Percentiles rank a stretch among this genome's conserved stretches.
Evolutionary conservation across 2,113 vertebrate species (phyloP).

Genomic region (Lampris incognitus): DNA sequence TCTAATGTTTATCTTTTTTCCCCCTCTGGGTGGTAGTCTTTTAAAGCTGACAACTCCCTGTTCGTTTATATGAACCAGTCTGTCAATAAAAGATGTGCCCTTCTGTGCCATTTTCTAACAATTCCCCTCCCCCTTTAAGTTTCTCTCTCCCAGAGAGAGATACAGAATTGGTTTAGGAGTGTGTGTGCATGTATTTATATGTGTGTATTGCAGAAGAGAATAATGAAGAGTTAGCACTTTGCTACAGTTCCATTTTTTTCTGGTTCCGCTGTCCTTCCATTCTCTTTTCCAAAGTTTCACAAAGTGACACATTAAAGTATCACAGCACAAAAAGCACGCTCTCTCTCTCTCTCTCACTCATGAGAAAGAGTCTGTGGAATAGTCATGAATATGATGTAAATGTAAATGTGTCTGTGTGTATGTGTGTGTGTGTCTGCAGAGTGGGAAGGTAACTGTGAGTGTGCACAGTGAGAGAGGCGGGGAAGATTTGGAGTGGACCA

Average conservation of each 20-base stretch:
- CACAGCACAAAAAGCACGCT: not conserved
- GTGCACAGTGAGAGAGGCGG: slow-evolving; percentile 65
- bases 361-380: slow-evolving; percentile 57
- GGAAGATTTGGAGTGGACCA: slow-evolving; percentile 38
- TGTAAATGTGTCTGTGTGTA: slow-evolving; percentile 26
- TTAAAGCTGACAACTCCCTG: slow-evolving; percentile 54
- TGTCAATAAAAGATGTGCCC: slow-evolving; percentile 36
- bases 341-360: not conserved
- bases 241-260: slow-evolving; percentile 44
- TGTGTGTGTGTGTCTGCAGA: slow-evolving; percentile 24
- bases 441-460: slow-evolving; percentile 45
- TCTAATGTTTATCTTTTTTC: slow-evolving; percentile 29
- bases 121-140: slow-evolving; percentile 22
- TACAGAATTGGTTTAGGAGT: slow-evolving; percentile 31
- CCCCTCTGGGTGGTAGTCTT: slow-evolving; percentile 33
- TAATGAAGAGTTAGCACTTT: slow-evolving; percentile 44
- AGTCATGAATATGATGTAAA: slow-evolving; percentile 25
- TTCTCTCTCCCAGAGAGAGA: slow-evolving; percentile 39
- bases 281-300: slow-evolving; percentile 34
- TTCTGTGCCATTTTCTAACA: slow-evolving; percentile 27
- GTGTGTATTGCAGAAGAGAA: slow-evolving; percentile 55
- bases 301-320: slow-evolving; percentile 1
- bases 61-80: slow-evolving; percentile 47
- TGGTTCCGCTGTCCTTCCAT: slow-evolving; percentile 15
- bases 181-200: slow-evolving; percentile 30